Percentiles rank a stretch among this genome's conserved stretches.
Evolutionary conservation across 2,113 vertebrate genomes (phyloP).

Genomic region (Xenopus borealis): DNA sequence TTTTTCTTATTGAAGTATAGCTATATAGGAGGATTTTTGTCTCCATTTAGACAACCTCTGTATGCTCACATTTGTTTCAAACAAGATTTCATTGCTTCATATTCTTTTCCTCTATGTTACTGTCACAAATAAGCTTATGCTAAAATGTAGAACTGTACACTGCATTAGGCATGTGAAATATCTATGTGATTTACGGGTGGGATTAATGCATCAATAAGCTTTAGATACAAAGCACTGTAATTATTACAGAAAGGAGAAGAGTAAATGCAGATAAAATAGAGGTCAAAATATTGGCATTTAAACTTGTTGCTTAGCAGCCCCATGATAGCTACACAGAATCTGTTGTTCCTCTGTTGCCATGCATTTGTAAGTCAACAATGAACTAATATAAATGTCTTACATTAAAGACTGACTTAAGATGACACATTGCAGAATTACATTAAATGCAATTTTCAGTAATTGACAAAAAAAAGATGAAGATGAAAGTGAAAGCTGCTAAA

Average conservation of each 20-base stretch:
- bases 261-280: conserved; percentile 9
- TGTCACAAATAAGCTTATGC: too few relatives aligned
- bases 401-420: background rate
- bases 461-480: background rate
- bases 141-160: too few relatives aligned
- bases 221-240: conserved; percentile 16
- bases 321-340: background rate
- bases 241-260: conserved; percentile 15
- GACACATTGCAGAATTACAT: background rate
- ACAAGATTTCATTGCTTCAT: too few relatives aligned
- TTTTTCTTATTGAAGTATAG: too few relatives aligned
- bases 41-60: too few relatives aligned
- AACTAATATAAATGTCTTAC: background rate
- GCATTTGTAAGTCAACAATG: conserved; percentile 6
- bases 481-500: background rate
- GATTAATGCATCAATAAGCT: background rate
- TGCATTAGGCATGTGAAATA: too few relatives aligned
- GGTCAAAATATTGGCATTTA: conserved; percentile 9
- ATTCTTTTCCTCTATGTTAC: too few relatives aligned
- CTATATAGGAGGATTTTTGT: too few relatives aligned
- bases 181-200: too few relatives aligned
- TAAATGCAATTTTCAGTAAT: background rate
- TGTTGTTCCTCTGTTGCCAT: background rate
- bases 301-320: conserved; percentile 35
- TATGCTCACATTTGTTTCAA: too few relatives aligned